A percentile compares a stretch with the other conserved stretches of the same genome.
phyloP scores from a whole-genome alignment of 1,140 invertebrate genomes.

The Eueides isabella region DNA sequence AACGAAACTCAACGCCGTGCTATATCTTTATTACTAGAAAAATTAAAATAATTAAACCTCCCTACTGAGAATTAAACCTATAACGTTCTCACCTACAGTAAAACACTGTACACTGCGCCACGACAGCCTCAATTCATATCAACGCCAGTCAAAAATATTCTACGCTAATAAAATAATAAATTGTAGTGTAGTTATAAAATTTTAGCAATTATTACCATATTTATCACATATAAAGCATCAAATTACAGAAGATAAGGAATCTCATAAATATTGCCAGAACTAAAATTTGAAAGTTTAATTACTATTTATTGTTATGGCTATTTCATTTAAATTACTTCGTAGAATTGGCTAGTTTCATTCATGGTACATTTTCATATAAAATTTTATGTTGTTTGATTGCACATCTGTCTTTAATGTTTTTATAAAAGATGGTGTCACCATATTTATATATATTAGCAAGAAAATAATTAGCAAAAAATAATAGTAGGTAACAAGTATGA shows the following conservation, averaged over 20 bases:
- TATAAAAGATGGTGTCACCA: neutral
- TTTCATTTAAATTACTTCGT: neutral
- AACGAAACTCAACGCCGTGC: no score
- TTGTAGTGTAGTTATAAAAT: neutral
- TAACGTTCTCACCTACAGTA: no score
- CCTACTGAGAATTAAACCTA: no score
- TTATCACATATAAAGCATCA: conserved; percentile 3
- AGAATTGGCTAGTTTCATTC: neutral
- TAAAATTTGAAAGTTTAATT: conserved; percentile 7
- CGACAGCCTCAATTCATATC: neutral
- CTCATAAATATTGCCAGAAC: neutral
- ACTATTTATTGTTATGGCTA: conserved; percentile 7
- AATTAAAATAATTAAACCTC: no score
- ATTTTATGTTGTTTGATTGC: neutral
- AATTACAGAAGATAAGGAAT: neutral
- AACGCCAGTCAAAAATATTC: neutral
- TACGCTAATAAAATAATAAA: neutral
- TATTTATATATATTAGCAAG: no score
- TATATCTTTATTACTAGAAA: no score
- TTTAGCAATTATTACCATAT: neutral
- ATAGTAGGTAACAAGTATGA: no score
- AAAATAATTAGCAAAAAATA: no score
- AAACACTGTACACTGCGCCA: no score
- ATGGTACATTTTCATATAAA: neutral
- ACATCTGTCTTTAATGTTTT: neutral